Evolutionary conservation across 2,113 vertebrate genomes (phyloP).

Genomic region (Spheniscus mendiculus): DNA sequence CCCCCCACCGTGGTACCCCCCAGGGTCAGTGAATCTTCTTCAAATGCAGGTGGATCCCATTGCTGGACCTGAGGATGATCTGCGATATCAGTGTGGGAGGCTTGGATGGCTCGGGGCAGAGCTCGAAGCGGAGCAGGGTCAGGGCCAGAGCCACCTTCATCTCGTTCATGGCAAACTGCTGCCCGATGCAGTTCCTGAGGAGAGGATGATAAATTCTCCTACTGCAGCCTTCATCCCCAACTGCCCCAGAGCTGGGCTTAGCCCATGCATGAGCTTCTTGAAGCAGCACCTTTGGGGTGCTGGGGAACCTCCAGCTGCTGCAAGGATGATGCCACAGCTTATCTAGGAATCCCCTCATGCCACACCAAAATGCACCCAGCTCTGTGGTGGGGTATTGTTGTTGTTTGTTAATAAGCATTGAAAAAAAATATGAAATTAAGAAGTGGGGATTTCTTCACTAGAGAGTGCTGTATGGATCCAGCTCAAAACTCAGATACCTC

Average conservation of each 20-base stretch:
- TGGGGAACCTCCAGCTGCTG: background rate
- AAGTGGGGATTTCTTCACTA: background rate
- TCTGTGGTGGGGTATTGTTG: background rate
- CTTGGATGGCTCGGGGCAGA: constrained; percentile 60
- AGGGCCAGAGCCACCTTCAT: constrained; percentile 77
- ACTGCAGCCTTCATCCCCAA: background rate
- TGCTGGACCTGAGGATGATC: constrained; percentile 79
- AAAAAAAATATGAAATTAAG: background rate
- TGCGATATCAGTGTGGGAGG: background rate
- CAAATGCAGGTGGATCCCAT: constrained; percentile 23
- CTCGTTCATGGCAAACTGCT: constrained; percentile 90
- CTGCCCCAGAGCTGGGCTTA: accelerated
- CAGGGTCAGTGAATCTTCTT: background rate
- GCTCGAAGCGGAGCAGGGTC: constrained; percentile 1
- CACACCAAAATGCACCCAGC: background rate
- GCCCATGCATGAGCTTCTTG: accelerated
- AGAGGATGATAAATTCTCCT: background rate
- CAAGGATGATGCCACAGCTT: accelerated
- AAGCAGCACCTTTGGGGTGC: background rate
- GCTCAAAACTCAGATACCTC: background rate
- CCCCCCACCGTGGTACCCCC: accelerated
- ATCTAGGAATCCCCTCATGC: background rate
- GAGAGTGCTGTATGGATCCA: background rate
- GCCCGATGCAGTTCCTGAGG: constrained; percentile 90
- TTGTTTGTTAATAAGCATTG: background rate